Conservation (phyloP, 2,797 vertebrate species). For the Paratrypauchen microcephalus region DNA sequence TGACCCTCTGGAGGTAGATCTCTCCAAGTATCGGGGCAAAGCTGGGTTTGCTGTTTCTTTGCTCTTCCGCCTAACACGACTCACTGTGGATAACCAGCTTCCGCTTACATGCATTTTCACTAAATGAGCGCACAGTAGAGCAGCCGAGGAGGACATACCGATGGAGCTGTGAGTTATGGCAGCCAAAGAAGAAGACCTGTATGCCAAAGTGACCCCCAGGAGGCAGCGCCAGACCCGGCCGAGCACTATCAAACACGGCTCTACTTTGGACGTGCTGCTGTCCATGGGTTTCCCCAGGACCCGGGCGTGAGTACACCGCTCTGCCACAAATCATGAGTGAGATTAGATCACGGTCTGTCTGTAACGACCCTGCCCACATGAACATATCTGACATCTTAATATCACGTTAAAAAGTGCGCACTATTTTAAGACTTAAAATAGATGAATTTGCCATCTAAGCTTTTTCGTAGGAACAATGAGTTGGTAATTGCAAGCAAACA, state of each 20-base stretch:
- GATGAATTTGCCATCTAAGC: neutral
- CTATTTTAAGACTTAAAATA: neutral
- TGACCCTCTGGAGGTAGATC: conserved; percentile 63
- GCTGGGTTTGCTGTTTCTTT: conserved; percentile 33
- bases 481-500: neutral
- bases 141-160: conserved; percentile 45
- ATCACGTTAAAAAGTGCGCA: neutral
- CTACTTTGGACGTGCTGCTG: conserved; percentile 89
- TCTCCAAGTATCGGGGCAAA: conserved; percentile 40
- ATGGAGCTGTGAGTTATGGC: conserved; percentile 85
- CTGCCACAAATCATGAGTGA: conserved; percentile 6
- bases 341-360: neutral
- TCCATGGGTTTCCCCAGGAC: conserved; percentile 95
- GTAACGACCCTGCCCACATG: neutral
- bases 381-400: neutral
- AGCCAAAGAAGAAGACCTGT: conserved; percentile 91
- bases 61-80: conserved; percentile 48
- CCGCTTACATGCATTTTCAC: conserved; percentile 10
- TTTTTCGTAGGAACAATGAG: neutral
- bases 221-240: conserved; percentile 86
- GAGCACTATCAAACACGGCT: conserved; percentile 88
- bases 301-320: conserved; percentile 88
- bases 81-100: conserved; percentile 26
- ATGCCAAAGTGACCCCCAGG: conserved; percentile 91
- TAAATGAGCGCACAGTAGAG: conserved; percentile 45